phyloP scores from a whole-genome alignment of 2,888 invertebrate genomes.

The Mythimna loreyi region DNA sequence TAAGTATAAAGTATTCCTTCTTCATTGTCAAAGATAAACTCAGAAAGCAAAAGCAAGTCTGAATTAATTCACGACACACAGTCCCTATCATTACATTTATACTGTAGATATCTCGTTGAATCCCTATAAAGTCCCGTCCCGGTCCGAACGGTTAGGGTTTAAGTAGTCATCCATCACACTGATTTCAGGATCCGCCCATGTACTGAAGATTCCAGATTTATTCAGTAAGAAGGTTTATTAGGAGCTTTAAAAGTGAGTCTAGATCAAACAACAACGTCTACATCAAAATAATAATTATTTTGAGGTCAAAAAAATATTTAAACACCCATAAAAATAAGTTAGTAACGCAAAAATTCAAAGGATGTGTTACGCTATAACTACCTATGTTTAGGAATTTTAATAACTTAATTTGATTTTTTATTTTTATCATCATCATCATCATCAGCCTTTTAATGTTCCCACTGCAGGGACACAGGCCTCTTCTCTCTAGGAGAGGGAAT shows the following conservation, averaged over 20 bases:
- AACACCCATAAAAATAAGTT: too few relatives aligned
- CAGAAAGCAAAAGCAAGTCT: conserved; percentile 6
- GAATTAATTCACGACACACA: conserved; percentile 25
- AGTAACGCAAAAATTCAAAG: too few relatives aligned
- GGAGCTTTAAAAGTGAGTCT: neutral
- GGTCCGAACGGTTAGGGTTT: conserved; percentile 11
- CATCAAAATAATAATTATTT: too few relatives aligned
- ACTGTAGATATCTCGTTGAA: conserved; percentile 14
- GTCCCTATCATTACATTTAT: conserved; percentile 31
- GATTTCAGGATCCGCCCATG: conserved; percentile 44
- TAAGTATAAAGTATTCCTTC: neutral
- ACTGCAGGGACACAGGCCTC: too few relatives aligned
- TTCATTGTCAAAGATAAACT: neutral
- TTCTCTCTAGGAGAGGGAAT: too few relatives aligned
- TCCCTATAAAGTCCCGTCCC: conserved; percentile 20
- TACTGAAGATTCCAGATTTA: conserved; percentile 36
- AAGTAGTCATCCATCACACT: conserved; percentile 44
- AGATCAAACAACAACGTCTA: too few relatives aligned
- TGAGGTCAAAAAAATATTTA: too few relatives aligned
- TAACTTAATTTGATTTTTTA: too few relatives aligned
- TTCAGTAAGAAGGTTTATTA: conserved; percentile 18
- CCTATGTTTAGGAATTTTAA: too few relatives aligned
- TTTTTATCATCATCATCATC: too few relatives aligned
- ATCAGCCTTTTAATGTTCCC: too few relatives aligned
- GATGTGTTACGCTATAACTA: too few relatives aligned